Evolutionary conservation across 30 jellyfish, hydroid and myxozoan genomes (phyloP).

Genomic region (Aurelia aurita complex sp. Pacific): DNA sequence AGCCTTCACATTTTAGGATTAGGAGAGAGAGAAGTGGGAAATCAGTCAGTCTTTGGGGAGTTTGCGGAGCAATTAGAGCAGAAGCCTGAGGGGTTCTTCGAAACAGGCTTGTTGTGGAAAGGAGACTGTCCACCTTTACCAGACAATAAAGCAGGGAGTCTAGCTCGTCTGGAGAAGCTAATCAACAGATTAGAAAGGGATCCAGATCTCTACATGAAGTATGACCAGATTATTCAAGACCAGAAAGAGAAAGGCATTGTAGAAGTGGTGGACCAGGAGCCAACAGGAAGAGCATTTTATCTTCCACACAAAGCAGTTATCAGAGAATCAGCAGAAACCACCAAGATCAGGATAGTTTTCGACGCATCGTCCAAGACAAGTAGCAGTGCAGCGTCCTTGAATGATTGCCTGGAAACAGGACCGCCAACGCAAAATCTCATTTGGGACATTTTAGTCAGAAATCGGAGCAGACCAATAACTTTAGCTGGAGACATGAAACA

Average conservation of each 20-base stretch:
- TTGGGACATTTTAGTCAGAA: conserved; percentile 54
- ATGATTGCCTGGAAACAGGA: conserved; percentile 81
- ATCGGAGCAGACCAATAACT: conserved; percentile 35
- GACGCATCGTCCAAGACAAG: conserved; percentile 69
- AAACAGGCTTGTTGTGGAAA: conserved; percentile 73
- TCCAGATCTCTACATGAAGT: conserved; percentile 56
- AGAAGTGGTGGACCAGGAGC: conserved; percentile 28
- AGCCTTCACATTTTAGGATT: conserved; percentile 34
- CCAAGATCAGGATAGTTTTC: conserved; percentile 56
- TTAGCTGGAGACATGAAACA: conserved; percentile 34
- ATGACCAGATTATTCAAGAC: conserved; percentile 56
- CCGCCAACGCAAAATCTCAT: conserved; percentile 69
- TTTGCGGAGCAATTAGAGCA: conserved; percentile 2
- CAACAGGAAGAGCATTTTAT: conserved; percentile 40
- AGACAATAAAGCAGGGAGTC: conserved; percentile 64
- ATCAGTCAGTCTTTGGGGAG: conserved; percentile 7
- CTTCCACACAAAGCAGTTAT: conserved; percentile 70
- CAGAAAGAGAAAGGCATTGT: no score
- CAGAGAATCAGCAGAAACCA: conserved; percentile 55
- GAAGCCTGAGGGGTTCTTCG: conserved; percentile 62
- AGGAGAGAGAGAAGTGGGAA: not conserved
- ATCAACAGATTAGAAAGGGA: conserved; percentile 44
- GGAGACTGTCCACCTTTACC: conserved; percentile 36
- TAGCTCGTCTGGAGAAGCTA: conserved; percentile 38
- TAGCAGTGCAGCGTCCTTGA: conserved; percentile 57